Conservation (phyloP, 2,113 vertebrate species). For the Sterna hirundo region DNA sequence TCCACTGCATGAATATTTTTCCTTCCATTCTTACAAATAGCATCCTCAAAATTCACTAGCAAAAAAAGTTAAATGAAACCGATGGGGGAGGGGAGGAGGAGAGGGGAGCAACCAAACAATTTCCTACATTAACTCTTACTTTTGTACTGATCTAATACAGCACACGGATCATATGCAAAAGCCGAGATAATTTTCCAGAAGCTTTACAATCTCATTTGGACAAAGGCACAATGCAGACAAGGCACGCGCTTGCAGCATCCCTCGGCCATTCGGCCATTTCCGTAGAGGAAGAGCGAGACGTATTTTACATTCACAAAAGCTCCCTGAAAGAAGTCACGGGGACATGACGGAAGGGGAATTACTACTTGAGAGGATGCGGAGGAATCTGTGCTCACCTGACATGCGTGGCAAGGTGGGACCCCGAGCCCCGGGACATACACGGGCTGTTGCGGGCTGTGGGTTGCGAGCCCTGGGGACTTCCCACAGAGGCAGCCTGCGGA, state of each 20-base stretch:
- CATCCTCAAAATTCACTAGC: neutral
- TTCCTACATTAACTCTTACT: neutral
- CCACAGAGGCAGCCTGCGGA: neutral
- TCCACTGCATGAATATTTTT: neutral
- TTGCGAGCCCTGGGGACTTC: neutral
- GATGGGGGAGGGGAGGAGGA: fast-evolving
- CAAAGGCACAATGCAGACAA: neutral
- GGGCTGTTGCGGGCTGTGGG: neutral
- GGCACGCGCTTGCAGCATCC: neutral
- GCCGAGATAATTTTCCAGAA: neutral
- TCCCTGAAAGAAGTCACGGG: neutral
- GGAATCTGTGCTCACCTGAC: neutral
- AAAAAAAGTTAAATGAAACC: neutral
- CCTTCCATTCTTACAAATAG: neutral
- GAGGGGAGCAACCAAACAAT: neutral
- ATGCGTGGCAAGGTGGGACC: fast-evolving
- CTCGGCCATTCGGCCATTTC: fast-evolving
- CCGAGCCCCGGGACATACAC: fast-evolving
- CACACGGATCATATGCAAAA: neutral
- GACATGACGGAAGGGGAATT: neutral
- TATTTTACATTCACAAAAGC: neutral
- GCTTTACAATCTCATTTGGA: neutral
- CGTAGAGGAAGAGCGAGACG: neutral
- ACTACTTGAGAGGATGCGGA: neutral
- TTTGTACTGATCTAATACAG: neutral